These are phyloP conservation scores for Charadrius vociferus DNA, from an alignment of 2,113 vertebrate species.

Conservation along the genomic window DNA sequence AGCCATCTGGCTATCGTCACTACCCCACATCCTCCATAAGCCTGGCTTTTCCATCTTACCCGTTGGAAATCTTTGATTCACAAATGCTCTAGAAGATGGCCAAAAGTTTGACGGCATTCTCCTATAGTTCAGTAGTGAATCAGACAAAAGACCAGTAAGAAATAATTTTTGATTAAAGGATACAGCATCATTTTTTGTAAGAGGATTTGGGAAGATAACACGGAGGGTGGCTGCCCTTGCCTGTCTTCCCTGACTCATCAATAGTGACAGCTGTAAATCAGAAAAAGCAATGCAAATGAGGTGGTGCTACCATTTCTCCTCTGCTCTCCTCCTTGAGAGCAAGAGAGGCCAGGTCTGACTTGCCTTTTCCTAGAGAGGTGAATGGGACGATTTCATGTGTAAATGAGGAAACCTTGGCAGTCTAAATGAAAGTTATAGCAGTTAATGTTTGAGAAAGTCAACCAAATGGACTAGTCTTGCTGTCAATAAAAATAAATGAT, in stretches of 20 bases:
- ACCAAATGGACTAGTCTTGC: neutral
- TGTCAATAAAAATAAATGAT: conserved; percentile 31
- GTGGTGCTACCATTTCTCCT: neutral
- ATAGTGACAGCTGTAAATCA: neutral
- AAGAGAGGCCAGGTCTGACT: neutral
- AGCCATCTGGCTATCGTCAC: neutral
- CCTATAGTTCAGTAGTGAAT: neutral
- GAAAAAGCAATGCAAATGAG: neutral
- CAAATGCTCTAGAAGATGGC: neutral
- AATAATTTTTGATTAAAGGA: neutral
- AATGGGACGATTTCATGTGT: neutral
- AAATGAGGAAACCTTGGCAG: neutral
- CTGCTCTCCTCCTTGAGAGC: neutral
- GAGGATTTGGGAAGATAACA: neutral
- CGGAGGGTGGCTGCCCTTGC: neutral
- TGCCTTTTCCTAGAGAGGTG: neutral
- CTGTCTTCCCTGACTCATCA: neutral
- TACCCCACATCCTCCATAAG: rapidly evolving
- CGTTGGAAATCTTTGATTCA: neutral
- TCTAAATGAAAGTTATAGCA: neutral
- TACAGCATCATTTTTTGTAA: neutral
- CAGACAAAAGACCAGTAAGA: neutral
- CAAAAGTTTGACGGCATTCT: neutral
- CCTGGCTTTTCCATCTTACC: neutral
- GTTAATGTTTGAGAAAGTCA: conserved; percentile 28